Evolutionary conservation across 2,797 vertebrate species (phyloP), one percentile per base, ranked within the genome.

Genomic region (Helarctos malayanus): DNA sequence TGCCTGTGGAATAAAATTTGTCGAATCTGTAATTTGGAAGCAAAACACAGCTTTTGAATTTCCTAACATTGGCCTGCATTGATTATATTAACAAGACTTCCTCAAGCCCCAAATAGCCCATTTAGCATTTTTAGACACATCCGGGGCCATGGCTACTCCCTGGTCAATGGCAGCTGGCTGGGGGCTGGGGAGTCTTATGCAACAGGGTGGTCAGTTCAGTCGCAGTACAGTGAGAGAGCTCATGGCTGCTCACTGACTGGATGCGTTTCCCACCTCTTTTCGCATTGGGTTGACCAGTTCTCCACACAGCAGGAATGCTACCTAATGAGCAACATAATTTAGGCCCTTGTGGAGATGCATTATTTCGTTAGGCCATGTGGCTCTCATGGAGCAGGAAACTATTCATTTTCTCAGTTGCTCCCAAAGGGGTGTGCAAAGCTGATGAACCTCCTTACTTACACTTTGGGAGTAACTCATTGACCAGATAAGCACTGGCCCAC

Each of bases 301-400:
- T 95, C 38, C 54, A 93, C 89, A 85, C 54, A 93, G 38, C 57
- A 92, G 38, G 54, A 25, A 21, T 32, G 18, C 54, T 84, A 23
- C 23, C 61, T 92, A 96, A 94, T 90, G 80, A 97, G 59, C 65
- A 96, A 32, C 14, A 56, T 92, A 80, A 73, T 92, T 89, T 78
- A 94, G 71, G 56, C 54, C 82, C 81, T 94, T 41, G 56, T 71
- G 61, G 73, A 91, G 47, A 63, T 45, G 25, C 84, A 82, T 97
- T 88, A 92, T 96, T 93, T 98, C 65, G 86, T 96, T 96, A 97
- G 79, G n/a, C 84, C 71, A 71, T 87, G 87, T 78, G 29, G 57
- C 90, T 83, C 89, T 96, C 86, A 86, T 45, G n/a, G 56, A 92
- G 21, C 57, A 88, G 71, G n/a, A 79, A 63, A 88, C 56, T 54